These are phyloP conservation scores for Labroides dimidiatus DNA, from an alignment of 2,797 vertebrate genomes.

Conservation along the genomic window DNA sequence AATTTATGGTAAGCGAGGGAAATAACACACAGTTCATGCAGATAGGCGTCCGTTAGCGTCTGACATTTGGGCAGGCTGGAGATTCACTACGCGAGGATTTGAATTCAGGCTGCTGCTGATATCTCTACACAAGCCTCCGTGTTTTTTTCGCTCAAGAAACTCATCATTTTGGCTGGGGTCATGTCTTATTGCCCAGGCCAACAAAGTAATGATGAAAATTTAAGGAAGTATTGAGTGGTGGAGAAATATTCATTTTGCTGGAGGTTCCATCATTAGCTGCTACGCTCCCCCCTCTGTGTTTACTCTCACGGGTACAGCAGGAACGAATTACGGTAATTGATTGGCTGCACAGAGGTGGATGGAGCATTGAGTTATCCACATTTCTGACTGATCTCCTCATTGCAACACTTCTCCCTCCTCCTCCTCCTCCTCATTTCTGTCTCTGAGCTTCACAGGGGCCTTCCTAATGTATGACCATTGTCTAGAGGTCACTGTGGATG, in stretches of 20 bases:
- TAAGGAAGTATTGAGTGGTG: slow-evolving; percentile 46
- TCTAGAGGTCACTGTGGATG: slow-evolving; percentile 82
- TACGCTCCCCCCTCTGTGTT: slow-evolving; percentile 47
- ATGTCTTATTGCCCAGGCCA: slow-evolving; percentile 44
- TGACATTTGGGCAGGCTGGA: slow-evolving; percentile 54
- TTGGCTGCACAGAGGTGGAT: slow-evolving; percentile 58
- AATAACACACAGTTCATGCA: slow-evolving; percentile 20
- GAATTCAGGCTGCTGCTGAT: slow-evolving; percentile 29
- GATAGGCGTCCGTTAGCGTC: slow-evolving; percentile 37
- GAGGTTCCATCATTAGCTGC: slow-evolving; percentile 60
- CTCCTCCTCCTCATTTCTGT: slow-evolving; percentile 41
- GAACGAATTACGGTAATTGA: slow-evolving; percentile 65
- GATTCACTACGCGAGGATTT: slow-evolving; percentile 24
- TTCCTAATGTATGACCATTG: slow-evolving; percentile 72
- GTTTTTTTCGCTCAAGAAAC: slow-evolving; percentile 35
- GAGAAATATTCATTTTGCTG: slow-evolving; percentile 37
- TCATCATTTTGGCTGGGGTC: slow-evolving; percentile 25
- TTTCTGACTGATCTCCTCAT: slow-evolving; percentile 59
- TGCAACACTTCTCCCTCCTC: slow-evolving; percentile 35
- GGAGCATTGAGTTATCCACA: slow-evolving; percentile 37
- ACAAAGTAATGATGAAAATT: slow-evolving; percentile 61
- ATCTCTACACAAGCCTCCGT: slow-evolving; percentile 21
- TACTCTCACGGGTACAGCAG: slow-evolving; percentile 54
- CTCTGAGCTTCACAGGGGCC: slow-evolving; percentile 50
- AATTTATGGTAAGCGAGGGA: slow-evolving; percentile 1